phyloP scores from a whole-genome alignment of 1,140 invertebrate genomes.

The Nymphalis io region DNA sequence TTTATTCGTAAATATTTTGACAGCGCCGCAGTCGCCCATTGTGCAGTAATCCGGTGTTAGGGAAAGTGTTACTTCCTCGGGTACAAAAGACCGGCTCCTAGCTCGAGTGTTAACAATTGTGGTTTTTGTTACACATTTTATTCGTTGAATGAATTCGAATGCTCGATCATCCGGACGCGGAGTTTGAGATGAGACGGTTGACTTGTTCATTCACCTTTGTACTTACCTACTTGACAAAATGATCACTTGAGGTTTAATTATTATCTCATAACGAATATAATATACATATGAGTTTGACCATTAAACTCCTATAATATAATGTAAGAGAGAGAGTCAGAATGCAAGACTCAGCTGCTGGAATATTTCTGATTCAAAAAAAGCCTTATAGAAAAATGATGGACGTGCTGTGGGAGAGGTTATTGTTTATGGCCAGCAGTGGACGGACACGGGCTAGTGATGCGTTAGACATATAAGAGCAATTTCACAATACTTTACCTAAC shows the following conservation, averaged over 20 bases:
- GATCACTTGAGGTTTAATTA: background rate
- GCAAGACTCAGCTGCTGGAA: too few relatives aligned
- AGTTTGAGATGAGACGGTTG: background rate
- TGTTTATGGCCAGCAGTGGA: too few relatives aligned
- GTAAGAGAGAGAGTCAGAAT: too few relatives aligned
- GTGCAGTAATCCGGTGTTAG: conserved; percentile 25
- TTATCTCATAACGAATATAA: background rate
- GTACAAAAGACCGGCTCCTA: conserved; percentile 10
- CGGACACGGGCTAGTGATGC: too few relatives aligned
- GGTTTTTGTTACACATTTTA: conserved; percentile 20
- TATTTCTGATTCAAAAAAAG: too few relatives aligned
- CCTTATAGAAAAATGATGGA: too few relatives aligned
- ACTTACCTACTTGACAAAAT: background rate
- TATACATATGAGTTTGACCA: too few relatives aligned
- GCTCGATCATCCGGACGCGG: conserved; percentile 2
- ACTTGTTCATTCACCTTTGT: background rate
- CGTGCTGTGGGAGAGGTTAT: too few relatives aligned
- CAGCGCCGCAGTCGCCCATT: conserved; percentile 22
- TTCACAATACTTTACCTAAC: too few relatives aligned
- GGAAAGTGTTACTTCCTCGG: conserved; percentile 37
- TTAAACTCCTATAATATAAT: too few relatives aligned
- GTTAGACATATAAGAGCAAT: too few relatives aligned
- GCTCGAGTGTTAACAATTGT: conserved; percentile 15
- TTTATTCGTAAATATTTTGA: conserved; percentile 40
- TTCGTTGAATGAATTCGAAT: conserved; percentile 1